Conservation (phyloP, 2,113 vertebrate species). For the Anarhynchus alexandrinus region DNA sequence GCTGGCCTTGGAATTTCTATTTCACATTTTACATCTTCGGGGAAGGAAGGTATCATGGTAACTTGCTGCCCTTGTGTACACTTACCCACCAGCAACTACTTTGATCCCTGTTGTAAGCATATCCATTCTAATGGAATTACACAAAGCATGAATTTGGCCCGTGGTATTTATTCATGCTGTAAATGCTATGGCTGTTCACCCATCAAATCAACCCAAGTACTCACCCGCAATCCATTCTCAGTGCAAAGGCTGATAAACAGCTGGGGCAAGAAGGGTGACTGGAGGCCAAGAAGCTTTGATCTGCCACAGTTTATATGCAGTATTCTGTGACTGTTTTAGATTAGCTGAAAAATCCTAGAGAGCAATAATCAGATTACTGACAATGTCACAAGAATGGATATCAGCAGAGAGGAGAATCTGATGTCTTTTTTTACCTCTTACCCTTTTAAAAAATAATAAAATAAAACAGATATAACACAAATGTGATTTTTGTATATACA, state of each 20-base stretch:
- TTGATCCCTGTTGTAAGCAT: not conserved
- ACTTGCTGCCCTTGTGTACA: not conserved
- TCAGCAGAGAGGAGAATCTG: not conserved
- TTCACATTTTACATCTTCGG: not conserved
- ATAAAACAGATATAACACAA: not conserved
- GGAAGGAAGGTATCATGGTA: not conserved
- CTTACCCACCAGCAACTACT: not conserved
- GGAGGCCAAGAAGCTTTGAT: not conserved
- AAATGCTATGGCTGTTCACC: not conserved
- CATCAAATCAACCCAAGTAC: not conserved
- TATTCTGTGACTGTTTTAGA: not conserved
- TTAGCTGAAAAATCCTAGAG: not conserved
- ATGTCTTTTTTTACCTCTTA: not conserved
- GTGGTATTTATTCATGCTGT: not conserved
- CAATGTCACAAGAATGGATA: not conserved
- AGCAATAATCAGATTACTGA: not conserved
- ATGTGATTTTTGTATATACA: not conserved
- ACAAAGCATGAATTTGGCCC: not conserved
- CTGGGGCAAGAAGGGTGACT: not conserved
- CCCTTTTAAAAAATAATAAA: not conserved
- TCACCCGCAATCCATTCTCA: not conserved
- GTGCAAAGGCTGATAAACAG: not conserved
- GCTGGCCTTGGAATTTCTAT: not conserved
- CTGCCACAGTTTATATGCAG: not conserved
- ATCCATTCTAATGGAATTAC: not conserved